Evolutionary conservation across 2,888 invertebrate genomes (phyloP), one percentile per base, ranked within the genome.

Genomic region (Octodonta nipae): DNA sequence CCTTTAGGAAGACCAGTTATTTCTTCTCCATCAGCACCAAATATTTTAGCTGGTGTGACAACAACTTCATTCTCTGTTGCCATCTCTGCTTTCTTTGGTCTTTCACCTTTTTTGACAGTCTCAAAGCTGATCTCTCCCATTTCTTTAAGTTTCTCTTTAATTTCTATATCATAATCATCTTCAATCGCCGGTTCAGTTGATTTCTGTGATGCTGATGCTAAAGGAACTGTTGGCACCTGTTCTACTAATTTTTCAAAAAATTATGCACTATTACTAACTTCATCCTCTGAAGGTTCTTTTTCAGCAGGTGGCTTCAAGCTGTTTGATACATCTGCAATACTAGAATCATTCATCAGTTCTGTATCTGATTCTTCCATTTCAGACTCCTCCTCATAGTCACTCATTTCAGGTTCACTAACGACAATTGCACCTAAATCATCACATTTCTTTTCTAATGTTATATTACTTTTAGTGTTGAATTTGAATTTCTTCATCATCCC

Each of bases 61-160:
- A 53, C 87, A 78, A 61, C 88, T 84, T 52, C 84, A 71, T 41
- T 88, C 68, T 60, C 87, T 68, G 61, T 76, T 74, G 34, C 71
- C 50, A 44, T 43, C 40, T 56, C 55, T 24, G 50, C 43, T 38
- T 61, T 59, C 43, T 59, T 59, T 3, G 58, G 54, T 36, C 57
- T 57, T 30, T 62, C 62, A 3, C 59, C 58, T 38, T 62, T 63
- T 38, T 62, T 63, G 0, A 62, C 63, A 2, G 63, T 62, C 43
- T 63, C 61, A 41, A 63, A 61, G 37, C 61, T 63, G 24, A 63
- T 59, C 43, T 61, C 62, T 17, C 71, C 73, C 71, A 74, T 73
- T 56, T 74, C 73, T 51, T 72, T 71, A 28, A 73, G 53, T 51
- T 74, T 74, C 42, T 73, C 72, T 30, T 70, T 67, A 26, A 73